Base-by-base conservation (phyloP, 2,888 invertebrate species). In the Axea sp. region DNA sequence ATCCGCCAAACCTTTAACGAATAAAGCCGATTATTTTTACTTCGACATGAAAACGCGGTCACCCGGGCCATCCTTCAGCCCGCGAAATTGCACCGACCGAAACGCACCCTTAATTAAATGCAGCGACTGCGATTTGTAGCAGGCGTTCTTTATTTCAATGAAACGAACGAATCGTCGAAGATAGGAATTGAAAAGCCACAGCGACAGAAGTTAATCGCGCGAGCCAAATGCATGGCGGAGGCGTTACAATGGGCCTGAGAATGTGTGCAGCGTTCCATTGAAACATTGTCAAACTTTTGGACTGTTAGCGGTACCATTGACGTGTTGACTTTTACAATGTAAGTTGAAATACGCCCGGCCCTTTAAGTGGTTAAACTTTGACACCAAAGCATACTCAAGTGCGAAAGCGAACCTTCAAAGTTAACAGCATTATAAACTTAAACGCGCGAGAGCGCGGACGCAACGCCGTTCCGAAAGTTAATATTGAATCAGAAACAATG, bases 361-460 rank as follows among this genome's bases (percentile, higher is more conserved):
- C 55, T 55, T 65, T 55, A 39, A 55, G 65, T 47, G 55, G 65
- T 65, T 65, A 35, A 65, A 65, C 65, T 65, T 65, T 55, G 65
- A 65, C 37, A 65, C 51, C 53, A 39, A 41, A 53, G 67, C 67
- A 53, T 39, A 47, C 28, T 43, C 47, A 67, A 67, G 67, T 67
- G 67, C 41, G 49, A 67, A 67, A 67, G 49, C 49, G 67, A 57
- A 57, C 57, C 67, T 67, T 67, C 67, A 57, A 67, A 67, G 57
- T 67, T 67, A 67, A 57, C 57, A 49, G 49, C 41, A 67, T 67
- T 57, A 57, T 57, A 67, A 47, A 67, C 55, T 67, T 55, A 47
- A 24, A 28, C 64, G 37, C 26, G n/a, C n/a, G n/a, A n/a, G n/a
- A n/a, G n/a, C n/a, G 15, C 33, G 14, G 17, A 7, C 26, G 28